Percentiles rank a stretch among this genome's conserved stretches.
Conservation (phyloP, 2,888 invertebrate species). For the Lithosia quadra region DNA sequence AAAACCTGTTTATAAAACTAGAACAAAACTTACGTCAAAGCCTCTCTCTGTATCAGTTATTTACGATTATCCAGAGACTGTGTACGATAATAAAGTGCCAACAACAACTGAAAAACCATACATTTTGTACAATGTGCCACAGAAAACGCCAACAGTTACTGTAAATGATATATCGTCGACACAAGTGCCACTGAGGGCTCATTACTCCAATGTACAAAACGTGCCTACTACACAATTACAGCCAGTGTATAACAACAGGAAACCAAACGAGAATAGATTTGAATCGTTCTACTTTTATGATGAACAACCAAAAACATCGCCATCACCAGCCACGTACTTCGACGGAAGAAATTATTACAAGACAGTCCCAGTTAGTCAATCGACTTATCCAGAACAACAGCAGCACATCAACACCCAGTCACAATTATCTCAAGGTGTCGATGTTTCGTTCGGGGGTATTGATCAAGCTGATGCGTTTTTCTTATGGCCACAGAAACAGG, state of each 20-base stretch:
- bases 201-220: conserved; percentile 86
- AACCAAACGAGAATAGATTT: conserved; percentile 79
- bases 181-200: conserved; percentile 88
- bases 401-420: conserved; percentile 71
- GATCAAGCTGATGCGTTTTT: conserved; percentile 81
- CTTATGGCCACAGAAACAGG: conserved; percentile 84
- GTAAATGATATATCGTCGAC: conserved; percentile 85
- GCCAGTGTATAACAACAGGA: conserved; percentile 79
- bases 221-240: conserved; percentile 85
- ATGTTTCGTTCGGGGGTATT: conserved; percentile 80
- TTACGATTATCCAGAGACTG: conserved; percentile 81
- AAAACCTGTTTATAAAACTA: conserved; percentile 79
- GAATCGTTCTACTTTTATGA: conserved; percentile 91
- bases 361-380: conserved; percentile 68
- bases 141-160: conserved; percentile 68
- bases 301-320: conserved; percentile 87
- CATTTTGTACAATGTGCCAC: conserved; percentile 82
- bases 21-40: conserved; percentile 83
- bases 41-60: conserved; percentile 82
- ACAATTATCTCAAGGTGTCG: conserved; percentile 73
- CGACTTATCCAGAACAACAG: conserved; percentile 66
- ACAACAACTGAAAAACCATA: conserved; percentile 83
- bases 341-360: conserved; percentile 82
- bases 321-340: conserved; percentile 84
- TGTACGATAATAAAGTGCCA: conserved; percentile 78